A percentile compares a stretch with the other conserved stretches of the same genome.
These are phyloP conservation scores for Nyctalus aviator DNA, from an alignment of 2,797 vertebrate species.

Conservation along the genomic window DNA sequence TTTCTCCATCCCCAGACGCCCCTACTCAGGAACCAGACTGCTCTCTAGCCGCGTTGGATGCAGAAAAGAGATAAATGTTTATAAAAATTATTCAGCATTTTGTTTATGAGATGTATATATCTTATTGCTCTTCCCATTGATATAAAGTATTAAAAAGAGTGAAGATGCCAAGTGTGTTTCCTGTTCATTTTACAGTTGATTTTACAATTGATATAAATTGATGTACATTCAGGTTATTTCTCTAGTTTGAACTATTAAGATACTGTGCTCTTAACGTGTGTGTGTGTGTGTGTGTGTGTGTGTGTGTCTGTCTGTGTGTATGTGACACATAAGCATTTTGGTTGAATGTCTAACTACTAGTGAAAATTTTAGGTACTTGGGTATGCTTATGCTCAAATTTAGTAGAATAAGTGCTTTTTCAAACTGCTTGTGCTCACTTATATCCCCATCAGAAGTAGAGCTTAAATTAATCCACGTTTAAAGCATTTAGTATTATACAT, in stretches of 20 bases:
- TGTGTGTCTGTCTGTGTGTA: not conserved
- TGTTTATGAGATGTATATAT: not conserved
- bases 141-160: not conserved
- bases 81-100: not conserved
- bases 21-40: too few relatives aligned
- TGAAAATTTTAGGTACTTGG: not conserved
- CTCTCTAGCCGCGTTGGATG: too few relatives aligned
- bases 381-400: not conserved
- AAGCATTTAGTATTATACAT: not conserved
- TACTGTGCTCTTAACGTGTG: not conserved
- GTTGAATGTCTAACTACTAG: not conserved
- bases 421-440: not conserved
- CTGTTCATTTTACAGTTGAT: not conserved
- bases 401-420: conserved; percentile 13
- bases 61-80: too few relatives aligned
- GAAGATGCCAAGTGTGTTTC: not conserved
- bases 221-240: not conserved
- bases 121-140: not conserved
- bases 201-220: not conserved
- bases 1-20: too few relatives aligned
- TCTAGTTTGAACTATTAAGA: not conserved
- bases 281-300: not conserved
- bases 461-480: not conserved
- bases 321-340: not conserved
- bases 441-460: not conserved